Conservation (phyloP, 2,888 invertebrate genomes). For the Ormyrus rosae region DNA sequence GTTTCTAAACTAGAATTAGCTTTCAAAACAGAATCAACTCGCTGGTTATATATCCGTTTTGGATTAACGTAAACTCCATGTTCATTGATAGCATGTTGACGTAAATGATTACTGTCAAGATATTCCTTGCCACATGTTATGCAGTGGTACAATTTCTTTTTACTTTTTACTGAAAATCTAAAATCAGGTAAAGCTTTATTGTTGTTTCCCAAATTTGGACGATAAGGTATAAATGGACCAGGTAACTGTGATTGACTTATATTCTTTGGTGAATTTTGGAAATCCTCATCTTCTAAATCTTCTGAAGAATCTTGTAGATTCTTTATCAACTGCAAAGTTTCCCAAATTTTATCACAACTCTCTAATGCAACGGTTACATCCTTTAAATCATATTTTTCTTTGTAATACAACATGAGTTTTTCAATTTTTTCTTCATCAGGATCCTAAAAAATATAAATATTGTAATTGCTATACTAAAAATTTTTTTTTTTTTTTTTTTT, state of each 20-base stretch:
- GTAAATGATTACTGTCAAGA: conserved; percentile 59
- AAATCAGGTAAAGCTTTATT: conserved; percentile 66
- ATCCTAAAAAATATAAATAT: conserved; percentile 45
- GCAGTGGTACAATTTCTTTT: conserved; percentile 66
- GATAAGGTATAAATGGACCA: conserved; percentile 59
- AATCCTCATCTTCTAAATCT: conserved; percentile 38
- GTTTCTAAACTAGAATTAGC: conserved; percentile 4
- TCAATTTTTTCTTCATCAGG: conserved; percentile 41
- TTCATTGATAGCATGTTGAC: conserved; percentile 62
- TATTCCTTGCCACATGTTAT: conserved; percentile 66
- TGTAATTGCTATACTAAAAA: neutral
- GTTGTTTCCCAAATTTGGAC: conserved; percentile 62
- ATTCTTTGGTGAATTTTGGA: conserved; percentile 35
- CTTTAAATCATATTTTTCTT: conserved; percentile 60
- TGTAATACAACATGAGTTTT: conserved; percentile 52
- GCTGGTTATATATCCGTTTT: conserved; percentile 45
- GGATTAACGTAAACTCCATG: conserved; percentile 63
- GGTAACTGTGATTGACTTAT: conserved; percentile 36
- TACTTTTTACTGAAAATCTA: conserved; percentile 65
- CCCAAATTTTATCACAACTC: conserved; percentile 73
- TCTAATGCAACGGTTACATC: conserved; percentile 66
- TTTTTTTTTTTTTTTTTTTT: too few species aligned
- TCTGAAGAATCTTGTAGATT: conserved; percentile 52
- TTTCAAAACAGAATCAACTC: neutral
- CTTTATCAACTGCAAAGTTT: conserved; percentile 70